Evolutionary conservation across 2,888 invertebrate species (phyloP).

Genomic region (Diaperis boleti): DNA sequence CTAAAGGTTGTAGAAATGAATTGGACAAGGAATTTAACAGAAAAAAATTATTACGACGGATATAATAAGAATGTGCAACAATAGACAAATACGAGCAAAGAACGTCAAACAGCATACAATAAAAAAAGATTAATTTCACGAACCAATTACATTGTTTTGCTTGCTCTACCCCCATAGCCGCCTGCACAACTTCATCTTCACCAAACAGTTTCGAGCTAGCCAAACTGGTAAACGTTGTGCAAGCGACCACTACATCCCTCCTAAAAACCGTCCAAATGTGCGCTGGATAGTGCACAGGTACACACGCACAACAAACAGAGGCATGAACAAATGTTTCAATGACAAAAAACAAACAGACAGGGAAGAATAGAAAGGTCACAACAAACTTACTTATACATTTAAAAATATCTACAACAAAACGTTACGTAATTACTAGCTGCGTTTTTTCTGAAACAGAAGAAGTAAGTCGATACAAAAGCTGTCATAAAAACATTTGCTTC

Average conservation of each 20-base stretch:
- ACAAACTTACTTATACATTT: conserved; percentile 28
- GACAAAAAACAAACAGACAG: conserved; percentile 30
- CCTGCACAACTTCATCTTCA: neutral
- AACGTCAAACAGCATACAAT: too few species aligned
- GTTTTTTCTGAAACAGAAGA: conserved; percentile 44
- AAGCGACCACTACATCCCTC: too few species aligned
- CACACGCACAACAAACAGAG: conserved; percentile 10
- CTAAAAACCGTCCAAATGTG: neutral
- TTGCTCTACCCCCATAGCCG: too few species aligned
- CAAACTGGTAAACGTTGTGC: too few species aligned
- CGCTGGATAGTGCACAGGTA: conserved; percentile 5
- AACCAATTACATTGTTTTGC: too few species aligned
- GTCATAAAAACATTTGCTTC: conserved; percentile 43
- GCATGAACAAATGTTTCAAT: conserved; percentile 39
- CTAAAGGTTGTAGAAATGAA: too few species aligned
- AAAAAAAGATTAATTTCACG: too few species aligned
- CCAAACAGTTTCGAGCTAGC: too few species aligned
- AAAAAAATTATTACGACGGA: too few species aligned
- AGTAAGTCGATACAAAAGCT: conserved; percentile 2
- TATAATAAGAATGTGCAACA: too few species aligned
- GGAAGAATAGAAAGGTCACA: conserved; percentile 20
- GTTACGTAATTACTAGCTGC: conserved; percentile 40
- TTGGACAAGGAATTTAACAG: too few species aligned
- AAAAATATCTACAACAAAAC: conserved; percentile 20
- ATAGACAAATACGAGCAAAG: too few species aligned